Evolutionary conservation across 2,113 vertebrate species (phyloP).

Genomic region (Diphyllodes magnificus): DNA sequence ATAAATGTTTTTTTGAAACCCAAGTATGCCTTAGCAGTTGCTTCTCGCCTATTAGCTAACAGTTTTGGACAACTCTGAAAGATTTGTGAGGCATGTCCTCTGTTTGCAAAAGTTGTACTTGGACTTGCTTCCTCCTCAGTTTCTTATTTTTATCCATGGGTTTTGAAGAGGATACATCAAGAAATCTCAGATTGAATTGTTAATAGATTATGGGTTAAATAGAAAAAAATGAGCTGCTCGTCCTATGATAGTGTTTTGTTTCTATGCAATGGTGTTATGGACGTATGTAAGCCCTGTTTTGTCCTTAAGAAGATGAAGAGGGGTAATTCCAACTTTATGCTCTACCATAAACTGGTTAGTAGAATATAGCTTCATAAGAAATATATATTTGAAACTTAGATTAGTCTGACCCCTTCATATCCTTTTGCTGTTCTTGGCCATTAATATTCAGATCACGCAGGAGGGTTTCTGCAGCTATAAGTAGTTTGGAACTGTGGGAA

Average conservation of each 20-base stretch:
- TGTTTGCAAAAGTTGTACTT: background rate
- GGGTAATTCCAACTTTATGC: background rate
- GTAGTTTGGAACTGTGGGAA: background rate
- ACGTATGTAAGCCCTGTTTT: background rate
- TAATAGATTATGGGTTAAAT: background rate
- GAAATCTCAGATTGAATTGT: background rate
- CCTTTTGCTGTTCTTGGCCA: background rate
- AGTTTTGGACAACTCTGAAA: background rate
- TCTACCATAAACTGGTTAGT: background rate
- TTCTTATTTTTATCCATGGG: background rate
- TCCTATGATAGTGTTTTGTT: background rate
- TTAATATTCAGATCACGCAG: background rate
- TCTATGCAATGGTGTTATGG: background rate
- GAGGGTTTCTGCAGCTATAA: background rate
- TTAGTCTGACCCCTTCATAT: background rate
- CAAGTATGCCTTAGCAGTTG: background rate
- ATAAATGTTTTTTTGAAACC: background rate
- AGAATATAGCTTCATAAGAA: background rate
- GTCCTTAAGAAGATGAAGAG: background rate
- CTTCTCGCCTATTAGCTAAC: background rate
- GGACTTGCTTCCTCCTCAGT: background rate
- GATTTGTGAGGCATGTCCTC: background rate
- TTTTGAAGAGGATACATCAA: background rate
- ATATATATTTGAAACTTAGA: background rate
- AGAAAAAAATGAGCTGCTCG: background rate